Base-by-base conservation (phyloP, 92 coral and sea anemone genomes). In the Epizoanthus stellaris region DNA sequence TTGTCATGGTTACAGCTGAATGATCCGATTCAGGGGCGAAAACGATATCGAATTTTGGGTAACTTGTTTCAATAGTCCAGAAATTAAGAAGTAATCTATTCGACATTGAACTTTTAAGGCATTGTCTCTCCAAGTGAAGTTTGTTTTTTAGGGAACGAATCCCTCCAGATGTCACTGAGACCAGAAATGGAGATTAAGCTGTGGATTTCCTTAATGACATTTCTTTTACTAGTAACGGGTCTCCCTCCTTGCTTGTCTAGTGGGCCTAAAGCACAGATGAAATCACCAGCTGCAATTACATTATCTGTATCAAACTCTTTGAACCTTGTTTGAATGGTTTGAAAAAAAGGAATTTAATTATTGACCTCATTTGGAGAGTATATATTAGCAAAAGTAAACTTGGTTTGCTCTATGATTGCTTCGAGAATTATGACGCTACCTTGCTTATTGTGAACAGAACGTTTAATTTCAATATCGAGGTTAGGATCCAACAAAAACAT, bases 21-120 rank as follows among this genome's bases (percentile, higher is more conserved):
- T 87, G 86, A 52, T 87, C 86, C 1, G 90, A 80, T 23, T 40
- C 86, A 16, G 90, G 86, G 9, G 90, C 82, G 4, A 52, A 15
- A 7, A 81, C 3, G 6, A 81, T 81, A 16, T 66, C 45, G 68
- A 81, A 13, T 12, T 54, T 15, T 82, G 61, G 63, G 19, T 58
- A 13, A 58, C 17, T 13, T 12, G 16, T n/a, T 58, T 13, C 19
- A 58, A 13, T 58, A 58, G 17, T n/a, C 63, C 16, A 13, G 14
- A 58, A 58, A n/a, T 8, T 58, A 58, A 58, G 19, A 58, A 58
- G 63, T 58, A 6, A n/a, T 58, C 63, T n/a, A 58, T 3, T n/a
- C 63, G 16, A n/a, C 63, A 58, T 58, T 58, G n/a, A 3, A 58
- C 14, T n/a, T 58, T 58, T 11, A 11, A 57, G 2, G 62, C 14